Evolutionary conservation across 2,888 invertebrate genomes (phyloP), one percentile per base, ranked within the genome.

Genomic region (Tortricodes alternella): DNA sequence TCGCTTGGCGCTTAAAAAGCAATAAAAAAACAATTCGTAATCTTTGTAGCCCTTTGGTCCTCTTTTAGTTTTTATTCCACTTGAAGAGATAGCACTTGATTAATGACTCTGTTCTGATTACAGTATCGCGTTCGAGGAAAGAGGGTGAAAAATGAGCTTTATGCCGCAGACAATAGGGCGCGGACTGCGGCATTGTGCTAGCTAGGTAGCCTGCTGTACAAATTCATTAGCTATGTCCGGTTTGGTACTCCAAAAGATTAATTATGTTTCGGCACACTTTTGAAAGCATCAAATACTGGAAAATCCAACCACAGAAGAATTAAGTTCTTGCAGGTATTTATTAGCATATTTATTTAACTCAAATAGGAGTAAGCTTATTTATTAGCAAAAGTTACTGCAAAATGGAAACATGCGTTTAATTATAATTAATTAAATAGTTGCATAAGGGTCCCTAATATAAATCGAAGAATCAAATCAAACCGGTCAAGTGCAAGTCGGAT

Each of bases 61-160:
- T n/a, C 48, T n/a, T 16, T 49, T 38, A 50, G 43, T 56, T 56
- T 56, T 56, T 50, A 50, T 56, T 49, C 37, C 29, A 16, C 11
- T n/a, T n/a, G n/a, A 16, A 44, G 49, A 56, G 56, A 56, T 56
- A 56, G 37, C 56, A 9, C 15, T 49, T 56, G 56, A 56, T 56
- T 56, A 50, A 56, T 50, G 56, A 44, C 35, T n/a, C 19, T 24
- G n/a, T 19, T 32, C 49, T 56, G 56, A 56, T 56, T 56, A 49
- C 56, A 44, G 56, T 50, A 41, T 56, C 49, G 49, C 49, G 56
- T 43, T 50, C 56, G 44, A 50, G 49, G 49, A 43, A 18, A 11
- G 16, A 18, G 13, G 13, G 37, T 49, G 43, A 49, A 50, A 56
- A 50, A 56, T 56, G 29, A 44, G 23, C 37, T 29, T 23, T 56